Evolutionary conservation across 1,140 invertebrate species (phyloP), one percentile per base, ranked within the genome.

Genomic region (Vanessa tameamea): DNA sequence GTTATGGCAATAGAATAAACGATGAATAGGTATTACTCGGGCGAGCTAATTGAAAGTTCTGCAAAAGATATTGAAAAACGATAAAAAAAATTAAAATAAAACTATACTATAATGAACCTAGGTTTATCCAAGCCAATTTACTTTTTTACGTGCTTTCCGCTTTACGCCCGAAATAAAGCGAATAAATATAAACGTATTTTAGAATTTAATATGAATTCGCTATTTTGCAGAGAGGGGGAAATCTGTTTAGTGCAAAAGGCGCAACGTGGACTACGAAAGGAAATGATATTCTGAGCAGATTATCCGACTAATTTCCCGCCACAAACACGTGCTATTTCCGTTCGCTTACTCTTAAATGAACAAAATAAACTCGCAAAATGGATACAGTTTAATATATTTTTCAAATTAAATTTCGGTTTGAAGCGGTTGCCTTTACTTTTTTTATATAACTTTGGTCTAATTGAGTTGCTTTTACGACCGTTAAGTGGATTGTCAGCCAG

Each of bases 201-300:
- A 31, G 14, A 37, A 61, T 61, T 61, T 61, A 61, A 61, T 61
- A 37, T 37, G 31, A 61, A 61, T n/a, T 31, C 57, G 23, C 57
- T 61, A 61, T 61, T 61, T n/a, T 31, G 26, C 31, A 61, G 26
- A 8, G 57, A 61, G 57, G 20, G 61, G 50, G 48, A 76, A 80
- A 75, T 76, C 68, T 73, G 50, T 61, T 78, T 78, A 76, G 57
- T 64, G 76, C 43, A 74, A 69, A 76, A 76, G 64, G 31, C 73
- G 63, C 67, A 75, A 70, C 78, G 20, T 50, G 63, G 71, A 64
- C 65, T 72, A 76, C 16, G 55, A 78, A 73, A 80, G 78, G 78
- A 80, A 80, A 80, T 80, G 69, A 78, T 80, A 78, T 78, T 74
- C 76, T 76, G 73, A 78, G 72, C 73, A 78, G 78, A 80, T 80